phyloP scores from a whole-genome alignment of 1,140 invertebrate species.

The Eurosta solidaginis region DNA sequence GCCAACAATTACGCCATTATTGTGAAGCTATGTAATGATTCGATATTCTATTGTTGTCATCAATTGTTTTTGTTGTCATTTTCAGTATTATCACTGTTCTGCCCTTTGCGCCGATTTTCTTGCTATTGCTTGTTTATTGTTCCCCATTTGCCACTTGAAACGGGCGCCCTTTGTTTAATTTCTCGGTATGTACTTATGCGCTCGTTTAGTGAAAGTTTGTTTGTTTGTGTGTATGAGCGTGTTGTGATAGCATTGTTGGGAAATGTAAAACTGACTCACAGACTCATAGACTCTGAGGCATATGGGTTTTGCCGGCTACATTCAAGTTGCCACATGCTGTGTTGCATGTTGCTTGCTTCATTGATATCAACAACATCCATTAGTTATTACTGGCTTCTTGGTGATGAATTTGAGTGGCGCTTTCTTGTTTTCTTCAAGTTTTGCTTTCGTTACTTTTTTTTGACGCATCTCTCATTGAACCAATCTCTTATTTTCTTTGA shows the following conservation, averaged over 20 bases:
- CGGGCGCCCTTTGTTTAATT: not conserved
- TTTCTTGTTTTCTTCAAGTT: not conserved
- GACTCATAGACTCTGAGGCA: not conserved
- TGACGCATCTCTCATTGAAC: not conserved
- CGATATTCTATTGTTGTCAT: slow-evolving; percentile 4
- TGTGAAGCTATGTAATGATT: not conserved
- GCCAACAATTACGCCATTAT: not conserved
- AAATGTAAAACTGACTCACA: too few relatives aligned
- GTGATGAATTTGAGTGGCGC: not conserved
- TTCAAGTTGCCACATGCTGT: not conserved
- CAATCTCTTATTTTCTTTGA: not conserved
- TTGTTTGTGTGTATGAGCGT: too few relatives aligned
- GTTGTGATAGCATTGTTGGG: too few relatives aligned
- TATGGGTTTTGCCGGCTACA: not conserved
- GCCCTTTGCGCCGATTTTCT: not conserved
- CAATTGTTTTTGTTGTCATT: slow-evolving; percentile 4
- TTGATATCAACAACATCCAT: not conserved
- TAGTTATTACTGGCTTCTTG: too few relatives aligned
- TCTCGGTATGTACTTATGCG: not conserved
- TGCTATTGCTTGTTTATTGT: not conserved
- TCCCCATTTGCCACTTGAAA: not conserved
- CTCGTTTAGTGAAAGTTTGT: not conserved
- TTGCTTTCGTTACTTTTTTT: not conserved
- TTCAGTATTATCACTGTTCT: not conserved
- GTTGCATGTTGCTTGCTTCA: not conserved